Percentiles rank a stretch among this genome's conserved stretches.
These are phyloP conservation scores for Zosterops japonicus DNA, from an alignment of 2,113 vertebrate species.

Conservation along the genomic window DNA sequence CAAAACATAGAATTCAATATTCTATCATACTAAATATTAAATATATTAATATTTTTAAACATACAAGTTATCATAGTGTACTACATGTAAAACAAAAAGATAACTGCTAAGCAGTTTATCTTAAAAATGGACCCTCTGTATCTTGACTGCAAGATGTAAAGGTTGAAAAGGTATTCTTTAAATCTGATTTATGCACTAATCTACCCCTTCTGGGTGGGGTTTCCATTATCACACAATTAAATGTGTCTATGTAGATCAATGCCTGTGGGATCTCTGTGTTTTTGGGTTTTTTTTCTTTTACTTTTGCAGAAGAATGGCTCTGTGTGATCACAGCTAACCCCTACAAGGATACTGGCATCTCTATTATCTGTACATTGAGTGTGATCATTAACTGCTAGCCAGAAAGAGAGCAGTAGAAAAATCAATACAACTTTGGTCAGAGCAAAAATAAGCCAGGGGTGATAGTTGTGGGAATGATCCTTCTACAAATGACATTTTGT, in stretches of 20 bases:
- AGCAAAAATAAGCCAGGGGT: neutral
- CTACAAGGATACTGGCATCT: neutral
- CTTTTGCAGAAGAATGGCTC: neutral
- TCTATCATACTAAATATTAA: neutral
- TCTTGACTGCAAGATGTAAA: neutral
- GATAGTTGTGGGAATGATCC: neutral
- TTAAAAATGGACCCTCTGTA: neutral
- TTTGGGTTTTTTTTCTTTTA: neutral
- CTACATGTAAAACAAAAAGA: neutral
- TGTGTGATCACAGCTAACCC: neutral
- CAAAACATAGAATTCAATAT: neutral
- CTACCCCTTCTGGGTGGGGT: neutral
- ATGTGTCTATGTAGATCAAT: neutral
- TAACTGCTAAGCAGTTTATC: neutral
- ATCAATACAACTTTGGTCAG: slow-evolving; percentile 17
- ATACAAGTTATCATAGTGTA: neutral
- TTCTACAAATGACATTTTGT: neutral
- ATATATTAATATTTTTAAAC: neutral
- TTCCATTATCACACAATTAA: neutral
- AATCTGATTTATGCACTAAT: slow-evolving; percentile 1
- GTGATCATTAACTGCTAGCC: slow-evolving; percentile 21
- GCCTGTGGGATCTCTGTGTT: neutral
- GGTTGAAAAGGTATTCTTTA: neutral
- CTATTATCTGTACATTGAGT: slow-evolving; percentile 18
- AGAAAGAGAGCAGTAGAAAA: neutral